Evolutionary conservation across 1,140 invertebrate species (phyloP).

Genomic region (Caenorhabditis briggsae): DNA sequence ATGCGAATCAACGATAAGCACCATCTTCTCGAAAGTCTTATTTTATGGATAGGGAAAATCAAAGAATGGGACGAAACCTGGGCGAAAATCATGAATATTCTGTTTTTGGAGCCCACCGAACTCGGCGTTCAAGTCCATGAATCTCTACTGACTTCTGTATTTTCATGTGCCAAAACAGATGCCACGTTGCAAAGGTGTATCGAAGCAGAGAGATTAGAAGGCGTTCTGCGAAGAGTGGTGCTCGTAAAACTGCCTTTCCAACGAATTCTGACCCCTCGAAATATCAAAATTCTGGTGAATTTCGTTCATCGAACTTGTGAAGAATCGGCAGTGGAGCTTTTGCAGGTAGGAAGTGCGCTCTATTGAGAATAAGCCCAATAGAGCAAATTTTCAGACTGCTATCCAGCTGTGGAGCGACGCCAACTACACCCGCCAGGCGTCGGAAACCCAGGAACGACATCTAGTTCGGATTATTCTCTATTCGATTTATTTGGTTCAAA

Average conservation of each 20-base stretch:
- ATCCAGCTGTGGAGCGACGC: neutral
- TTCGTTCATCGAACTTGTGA: neutral
- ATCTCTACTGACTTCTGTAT: neutral
- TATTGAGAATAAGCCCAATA: neutral
- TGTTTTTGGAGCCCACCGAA: neutral
- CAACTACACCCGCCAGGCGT: neutral
- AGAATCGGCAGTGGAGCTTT: neutral
- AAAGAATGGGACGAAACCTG: neutral
- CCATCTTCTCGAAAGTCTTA: too few species aligned
- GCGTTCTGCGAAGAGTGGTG: neutral
- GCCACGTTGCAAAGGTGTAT: neutral
- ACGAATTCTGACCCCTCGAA: neutral
- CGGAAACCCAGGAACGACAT: slow-evolving; percentile 23
- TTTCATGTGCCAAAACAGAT: neutral
- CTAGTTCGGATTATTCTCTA: slow-evolving; percentile 3
- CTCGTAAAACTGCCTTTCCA: slow-evolving; percentile 32
- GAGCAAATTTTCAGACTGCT: neutral
- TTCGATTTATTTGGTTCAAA: neutral
- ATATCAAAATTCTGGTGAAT: neutral
- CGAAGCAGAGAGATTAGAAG: neutral
- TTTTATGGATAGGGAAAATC: too few species aligned
- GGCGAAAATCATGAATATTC: neutral
- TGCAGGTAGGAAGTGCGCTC: neutral
- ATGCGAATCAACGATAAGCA: neutral
- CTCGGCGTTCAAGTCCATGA: slow-evolving; percentile 24